Conservation (phyloP, 1,140 invertebrate species). For the Portunus trituberculatus region DNA sequence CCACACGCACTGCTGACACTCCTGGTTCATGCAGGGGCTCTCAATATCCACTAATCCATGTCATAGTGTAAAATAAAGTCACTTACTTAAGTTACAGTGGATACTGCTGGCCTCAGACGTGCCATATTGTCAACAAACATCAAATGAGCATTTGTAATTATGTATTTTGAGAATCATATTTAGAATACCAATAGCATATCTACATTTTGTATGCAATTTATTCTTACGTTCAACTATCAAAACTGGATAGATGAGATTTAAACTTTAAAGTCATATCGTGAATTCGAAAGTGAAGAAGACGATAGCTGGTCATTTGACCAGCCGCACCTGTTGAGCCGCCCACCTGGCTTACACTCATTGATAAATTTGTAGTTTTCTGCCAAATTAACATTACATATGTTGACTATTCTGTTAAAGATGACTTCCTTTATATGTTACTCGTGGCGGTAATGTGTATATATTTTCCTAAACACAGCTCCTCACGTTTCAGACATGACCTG, state of each 20-base stretch:
- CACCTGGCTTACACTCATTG: not conserved
- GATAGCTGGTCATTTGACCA: not conserved
- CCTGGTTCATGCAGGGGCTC: not conserved
- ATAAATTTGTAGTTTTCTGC: not conserved
- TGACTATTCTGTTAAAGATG: no score
- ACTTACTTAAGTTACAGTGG: not conserved
- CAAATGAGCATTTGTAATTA: conserved; percentile 8
- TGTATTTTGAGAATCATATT: not conserved
- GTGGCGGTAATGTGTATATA: no score
- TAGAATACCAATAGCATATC: not conserved
- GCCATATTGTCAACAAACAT: conserved; percentile 73
- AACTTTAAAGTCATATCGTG: not conserved
- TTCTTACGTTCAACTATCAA: no score
- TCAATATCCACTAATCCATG: not conserved
- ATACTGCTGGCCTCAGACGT: conserved; percentile 50
- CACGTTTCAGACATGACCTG: no score
- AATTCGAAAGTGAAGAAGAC: not conserved
- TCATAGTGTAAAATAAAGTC: not conserved
- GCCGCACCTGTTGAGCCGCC: conserved; percentile 6
- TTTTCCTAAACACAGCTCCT: no score
- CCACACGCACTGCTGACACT: not conserved
- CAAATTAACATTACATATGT: no score
- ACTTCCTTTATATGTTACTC: no score
- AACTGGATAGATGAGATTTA: not conserved
- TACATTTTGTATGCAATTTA: not conserved